phyloP scores from a whole-genome alignment of 2,888 invertebrate genomes.

The Apotomis betuletana region DNA sequence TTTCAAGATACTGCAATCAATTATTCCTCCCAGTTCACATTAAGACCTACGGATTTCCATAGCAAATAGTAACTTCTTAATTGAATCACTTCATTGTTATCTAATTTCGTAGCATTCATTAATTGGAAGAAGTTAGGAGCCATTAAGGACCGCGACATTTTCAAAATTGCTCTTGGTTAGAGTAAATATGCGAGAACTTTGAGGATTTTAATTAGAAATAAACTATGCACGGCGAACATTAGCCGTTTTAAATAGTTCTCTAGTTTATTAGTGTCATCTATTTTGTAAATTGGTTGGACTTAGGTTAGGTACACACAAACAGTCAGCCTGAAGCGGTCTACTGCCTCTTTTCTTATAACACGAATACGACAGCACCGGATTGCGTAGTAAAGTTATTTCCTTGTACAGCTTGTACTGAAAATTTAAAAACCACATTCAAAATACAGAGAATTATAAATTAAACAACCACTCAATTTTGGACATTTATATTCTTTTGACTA shows the following conservation, averaged over 20 bases:
- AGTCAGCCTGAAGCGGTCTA: too few relatives aligned
- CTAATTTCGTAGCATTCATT: slow-evolving; percentile 54
- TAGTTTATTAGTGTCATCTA: background rate
- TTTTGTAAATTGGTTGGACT: background rate
- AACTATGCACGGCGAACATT: slow-evolving; percentile 55
- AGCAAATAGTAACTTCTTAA: slow-evolving; percentile 57
- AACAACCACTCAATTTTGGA: too few relatives aligned
- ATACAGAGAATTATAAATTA: too few relatives aligned
- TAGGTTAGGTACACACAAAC: background rate
- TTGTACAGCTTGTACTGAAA: too few relatives aligned
- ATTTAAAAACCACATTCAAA: too few relatives aligned
- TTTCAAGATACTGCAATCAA: slow-evolving; percentile 2
- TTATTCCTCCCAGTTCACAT: slow-evolving; percentile 27
- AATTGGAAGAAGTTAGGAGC: slow-evolving; percentile 60
- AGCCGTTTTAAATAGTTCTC: slow-evolving; percentile 1
- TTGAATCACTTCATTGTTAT: slow-evolving; percentile 57
- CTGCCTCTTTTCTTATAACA: too few relatives aligned
- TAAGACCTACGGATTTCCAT: slow-evolving; percentile 42
- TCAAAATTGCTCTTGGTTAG: slow-evolving; percentile 61
- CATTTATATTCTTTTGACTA: too few relatives aligned
- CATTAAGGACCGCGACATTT: slow-evolving; percentile 60
- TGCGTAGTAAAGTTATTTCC: too few relatives aligned
- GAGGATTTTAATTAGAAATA: slow-evolving; percentile 69
- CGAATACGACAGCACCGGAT: too few relatives aligned
- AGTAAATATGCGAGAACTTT: slow-evolving; percentile 69